Evolutionary conservation across 2,113 vertebrate genomes (phyloP), one percentile per base, ranked within the genome.

Genomic region (Amia ocellicauda): DNA sequence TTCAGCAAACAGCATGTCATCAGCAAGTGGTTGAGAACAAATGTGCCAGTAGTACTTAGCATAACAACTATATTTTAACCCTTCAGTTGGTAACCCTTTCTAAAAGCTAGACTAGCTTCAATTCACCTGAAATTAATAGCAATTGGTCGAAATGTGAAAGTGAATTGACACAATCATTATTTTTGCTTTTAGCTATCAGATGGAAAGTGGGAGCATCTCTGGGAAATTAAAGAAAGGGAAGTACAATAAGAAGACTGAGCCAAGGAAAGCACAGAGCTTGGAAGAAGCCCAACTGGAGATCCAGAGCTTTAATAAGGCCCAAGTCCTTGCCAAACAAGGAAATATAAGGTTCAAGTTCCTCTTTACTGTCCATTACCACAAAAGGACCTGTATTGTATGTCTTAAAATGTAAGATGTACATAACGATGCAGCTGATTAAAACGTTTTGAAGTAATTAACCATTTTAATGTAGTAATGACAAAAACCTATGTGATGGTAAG

Each of bases 261-360:
- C 78, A 23, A 83, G 81, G 73, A 90, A 76, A 66, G 81, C 88
- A n/a, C 68, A 79, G 60, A 94, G 91, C 67, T 62, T 94, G 64
- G 90, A 94, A 66, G 87, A 90, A 1, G 68, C 72, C 5, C 81
- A 78, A 72, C 74, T 81, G 0, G 79, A 71, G 60, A 13, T 78
- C 50, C 77, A 85, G 60, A 76, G 78, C 1, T 67, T n/a, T 45
- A 70, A 60, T 51, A 83, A 74, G 62, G 68, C 69, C 62, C n/a
- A n/a, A n/a, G n/a, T n/a, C n/a, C 60, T 79, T 28, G 60, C 53
- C 63, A 76, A 71, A 62, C 78, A 71, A 69, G 63, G 23, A 2
- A 49, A 77, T 3, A 9, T 74, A 72, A 78, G 83, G 84, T n/a
- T 20, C 42, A 17, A 22, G 17, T n/a, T n/a, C n/a, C n/a, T n/a